Evolutionary conservation across 2,113 vertebrate species (phyloP), one percentile per base, ranked within the genome.

Genomic region (Chaenocephalus aceratus): DNA sequence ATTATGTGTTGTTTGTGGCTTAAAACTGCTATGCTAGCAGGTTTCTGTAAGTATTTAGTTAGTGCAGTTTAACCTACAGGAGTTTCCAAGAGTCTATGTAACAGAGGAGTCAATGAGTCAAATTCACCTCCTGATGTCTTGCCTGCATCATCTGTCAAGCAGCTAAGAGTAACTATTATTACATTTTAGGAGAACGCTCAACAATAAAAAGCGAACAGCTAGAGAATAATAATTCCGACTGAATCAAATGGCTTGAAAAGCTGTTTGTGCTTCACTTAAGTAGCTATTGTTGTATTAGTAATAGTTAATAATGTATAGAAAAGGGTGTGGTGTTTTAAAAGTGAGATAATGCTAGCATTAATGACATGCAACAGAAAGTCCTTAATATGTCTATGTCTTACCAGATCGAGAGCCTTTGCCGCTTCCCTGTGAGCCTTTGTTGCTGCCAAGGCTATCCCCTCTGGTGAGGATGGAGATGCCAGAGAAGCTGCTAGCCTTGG

Each of bases 401-500:
- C 97, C 97, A 93, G 97, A 96, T 86, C 97, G 96, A 63, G 96
- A 92, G 0, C 95, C 93, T 82, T 97, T 96, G 95, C 96, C 93
- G 91, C 95, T 94, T 57, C 96, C 81, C 90, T 96, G 94, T 11
- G 93, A 95, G 77, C 96, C 95, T 93, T 97, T 98, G 95, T 95
- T 98, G 94, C 96, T 97, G 36, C 98, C 97, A 3, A 98, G 93
- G 93, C 98, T 99, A 93, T 99, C 98, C 13, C 97, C 98, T 2
- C 98, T 94, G 0, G 97, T 98, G 1, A 99, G 96, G 91, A 99
- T 99, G 92, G 98, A 99, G 94, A 99, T 99, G 64, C 98, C 98
- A 1, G 97, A 99, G 95, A 99, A 99, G 94, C 98, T 99, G 96
- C 97, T 99, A 94, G 98, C 98, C 93, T 99, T 99, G 78, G 98